These are phyloP conservation scores for Ceryle rudis DNA, from an alignment of 2,797 vertebrate genomes.

Conservation along the genomic window DNA sequence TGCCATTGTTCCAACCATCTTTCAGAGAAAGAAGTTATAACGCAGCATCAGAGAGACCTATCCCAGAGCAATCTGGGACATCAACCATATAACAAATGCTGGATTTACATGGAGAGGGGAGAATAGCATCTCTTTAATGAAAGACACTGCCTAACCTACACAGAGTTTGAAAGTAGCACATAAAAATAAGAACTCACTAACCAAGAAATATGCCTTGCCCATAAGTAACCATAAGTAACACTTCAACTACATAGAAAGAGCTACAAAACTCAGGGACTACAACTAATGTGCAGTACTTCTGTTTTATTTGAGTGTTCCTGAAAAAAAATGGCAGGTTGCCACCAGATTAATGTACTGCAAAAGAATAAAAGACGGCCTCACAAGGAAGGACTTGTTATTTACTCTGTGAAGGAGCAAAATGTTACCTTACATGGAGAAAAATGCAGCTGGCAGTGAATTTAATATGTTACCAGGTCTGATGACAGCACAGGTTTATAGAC, in stretches of 20 bases:
- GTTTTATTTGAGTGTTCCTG: not conserved
- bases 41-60: not conserved
- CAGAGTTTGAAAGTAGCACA: not conserved
- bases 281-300: not conserved
- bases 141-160: not conserved
- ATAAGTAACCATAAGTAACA: not conserved
- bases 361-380: not conserved
- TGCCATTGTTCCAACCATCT: not conserved
- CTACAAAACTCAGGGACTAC: not conserved
- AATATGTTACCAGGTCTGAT: not conserved
- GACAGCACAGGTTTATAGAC: not conserved
- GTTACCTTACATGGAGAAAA: not conserved
- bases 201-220: not conserved
- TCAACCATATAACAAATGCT: not conserved
- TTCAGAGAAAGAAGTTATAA: not conserved
- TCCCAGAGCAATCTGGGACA: not conserved
- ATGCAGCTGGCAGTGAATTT: not conserved
- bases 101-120: not conserved
- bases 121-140: not conserved
- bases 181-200: not conserved
- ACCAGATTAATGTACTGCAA: not conserved
- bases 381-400: not conserved
- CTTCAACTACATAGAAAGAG: not conserved
- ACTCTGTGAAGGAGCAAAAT: not conserved
- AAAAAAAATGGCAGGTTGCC: not conserved